Percentiles rank a stretch among this genome's conserved stretches.
phyloP scores from a whole-genome alignment of 2,888 invertebrate genomes.

The Trilocha varians region DNA sequence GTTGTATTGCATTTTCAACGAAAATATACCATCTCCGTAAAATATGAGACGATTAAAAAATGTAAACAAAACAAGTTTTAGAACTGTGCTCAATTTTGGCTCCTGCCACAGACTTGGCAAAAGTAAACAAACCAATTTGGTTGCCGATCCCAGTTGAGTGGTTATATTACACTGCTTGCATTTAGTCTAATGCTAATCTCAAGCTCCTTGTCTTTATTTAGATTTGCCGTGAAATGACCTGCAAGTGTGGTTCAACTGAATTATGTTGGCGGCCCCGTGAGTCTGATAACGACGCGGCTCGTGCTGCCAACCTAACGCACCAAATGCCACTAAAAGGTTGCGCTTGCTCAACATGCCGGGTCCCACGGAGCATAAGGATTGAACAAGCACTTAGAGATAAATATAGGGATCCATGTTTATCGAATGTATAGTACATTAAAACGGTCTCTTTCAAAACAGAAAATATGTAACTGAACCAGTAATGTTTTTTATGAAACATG shows the following conservation, averaged over 20 bases:
- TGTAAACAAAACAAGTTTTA: too few species aligned
- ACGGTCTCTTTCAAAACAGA: too few species aligned
- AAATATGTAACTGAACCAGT: too few species aligned
- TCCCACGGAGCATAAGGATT: constrained; percentile 45
- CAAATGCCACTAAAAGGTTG: constrained; percentile 35
- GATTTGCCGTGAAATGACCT: constrained; percentile 61
- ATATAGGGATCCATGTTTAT: constrained; percentile 17
- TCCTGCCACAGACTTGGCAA: too few species aligned
- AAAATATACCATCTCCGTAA: too few species aligned
- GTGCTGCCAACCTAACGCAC: constrained; percentile 41
- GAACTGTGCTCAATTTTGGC: too few species aligned
- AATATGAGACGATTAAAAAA: too few species aligned
- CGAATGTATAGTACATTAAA: constrained; percentile 3
- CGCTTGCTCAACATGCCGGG: constrained; percentile 25
- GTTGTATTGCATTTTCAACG: too few species aligned
- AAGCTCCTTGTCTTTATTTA: constrained; percentile 19
- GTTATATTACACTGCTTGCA: too few species aligned
- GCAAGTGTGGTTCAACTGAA: constrained; percentile 41
- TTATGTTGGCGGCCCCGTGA: constrained; percentile 53
- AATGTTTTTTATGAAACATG: neutral
- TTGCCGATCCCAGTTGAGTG: too few species aligned
- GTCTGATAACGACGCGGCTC: constrained; percentile 40
- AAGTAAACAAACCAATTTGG: too few species aligned
- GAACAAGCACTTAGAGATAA: constrained; percentile 28
- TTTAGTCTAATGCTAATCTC: neutral